phyloP scores from a whole-genome alignment of 2,888 invertebrate genomes.

The Seira musarum region DNA sequence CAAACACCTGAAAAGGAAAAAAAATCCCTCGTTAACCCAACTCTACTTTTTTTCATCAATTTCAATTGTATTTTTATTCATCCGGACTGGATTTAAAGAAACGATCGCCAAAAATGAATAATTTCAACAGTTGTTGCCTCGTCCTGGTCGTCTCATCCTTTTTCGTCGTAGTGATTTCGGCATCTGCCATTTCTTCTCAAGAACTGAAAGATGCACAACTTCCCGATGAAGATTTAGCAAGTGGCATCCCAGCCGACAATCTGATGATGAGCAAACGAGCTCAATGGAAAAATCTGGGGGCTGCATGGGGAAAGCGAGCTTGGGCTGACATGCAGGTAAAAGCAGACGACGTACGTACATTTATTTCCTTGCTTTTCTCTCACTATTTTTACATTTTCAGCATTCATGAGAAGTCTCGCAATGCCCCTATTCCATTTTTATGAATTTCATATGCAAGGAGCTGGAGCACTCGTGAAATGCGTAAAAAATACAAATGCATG shows the following conservation, averaged over 20 bases:
- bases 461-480: too few relatives aligned
- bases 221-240: slow-evolving; percentile 56
- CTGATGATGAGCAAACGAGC: slow-evolving; percentile 61
- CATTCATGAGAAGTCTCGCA: too few relatives aligned
- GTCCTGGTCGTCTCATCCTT: slow-evolving; percentile 57
- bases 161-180: slow-evolving; percentile 54
- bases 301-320: slow-evolving; percentile 76
- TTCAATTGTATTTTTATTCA: neutral
- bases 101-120: slow-evolving; percentile 34
- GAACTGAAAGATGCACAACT: slow-evolving; percentile 56
- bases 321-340: slow-evolving; percentile 76
- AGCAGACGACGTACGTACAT: neutral
- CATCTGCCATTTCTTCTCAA: slow-evolving; percentile 48
- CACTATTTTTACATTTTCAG: too few relatives aligned
- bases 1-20: too few relatives aligned
- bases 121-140: slow-evolving; percentile 48
- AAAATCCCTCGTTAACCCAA: too few relatives aligned
- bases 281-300: slow-evolving; percentile 69
- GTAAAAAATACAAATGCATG: too few relatives aligned
- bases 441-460: too few relatives aligned
- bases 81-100: neutral
- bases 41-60: too few relatives aligned
- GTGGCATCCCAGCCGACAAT: slow-evolving; percentile 45
- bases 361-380: too few relatives aligned
- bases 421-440: too few relatives aligned